Conservation (phyloP, 2,797 vertebrate genomes). For the Pelobates cultripes region DNA sequence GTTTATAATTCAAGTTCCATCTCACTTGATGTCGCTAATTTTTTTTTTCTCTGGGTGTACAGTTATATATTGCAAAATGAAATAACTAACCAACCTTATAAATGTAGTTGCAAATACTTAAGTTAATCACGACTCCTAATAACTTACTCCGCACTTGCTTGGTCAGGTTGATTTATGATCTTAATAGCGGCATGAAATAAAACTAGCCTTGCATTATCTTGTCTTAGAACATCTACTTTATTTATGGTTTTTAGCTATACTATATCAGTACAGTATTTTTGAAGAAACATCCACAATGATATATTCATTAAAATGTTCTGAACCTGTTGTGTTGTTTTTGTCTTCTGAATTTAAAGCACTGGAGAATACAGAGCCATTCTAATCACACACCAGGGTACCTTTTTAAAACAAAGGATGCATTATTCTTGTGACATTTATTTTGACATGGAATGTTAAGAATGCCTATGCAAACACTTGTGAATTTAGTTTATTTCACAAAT, state of each 20-base stretch:
- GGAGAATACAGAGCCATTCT: not conserved
- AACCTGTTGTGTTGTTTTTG: not conserved
- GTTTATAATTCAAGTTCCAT: not conserved
- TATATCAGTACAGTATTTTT: not conserved
- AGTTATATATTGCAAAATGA: not conserved
- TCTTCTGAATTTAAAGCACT: not conserved
- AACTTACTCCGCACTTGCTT: not conserved
- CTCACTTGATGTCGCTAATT: not conserved
- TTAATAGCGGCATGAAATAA: not conserved
- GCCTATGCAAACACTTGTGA: too few relatives aligned
- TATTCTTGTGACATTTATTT: too few relatives aligned
- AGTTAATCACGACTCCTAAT: conserved; percentile 1
- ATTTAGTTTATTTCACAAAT: too few relatives aligned
- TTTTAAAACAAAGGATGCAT: too few relatives aligned
- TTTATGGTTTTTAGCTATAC: not conserved
- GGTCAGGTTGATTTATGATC: conserved; percentile 7
- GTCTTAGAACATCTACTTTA: conserved; percentile 7
- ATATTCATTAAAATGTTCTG: not conserved
- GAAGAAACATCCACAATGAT: not conserved
- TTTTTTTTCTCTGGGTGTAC: not conserved
- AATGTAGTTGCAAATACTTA: conserved; percentile 4
- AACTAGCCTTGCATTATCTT: conserved; percentile 7
- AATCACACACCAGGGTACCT: not conserved
- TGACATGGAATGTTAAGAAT: too few relatives aligned
- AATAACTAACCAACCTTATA: not conserved